Conservation (phyloP, 2,888 invertebrate genomes). For the Cheiracanthium punctorium region DNA sequence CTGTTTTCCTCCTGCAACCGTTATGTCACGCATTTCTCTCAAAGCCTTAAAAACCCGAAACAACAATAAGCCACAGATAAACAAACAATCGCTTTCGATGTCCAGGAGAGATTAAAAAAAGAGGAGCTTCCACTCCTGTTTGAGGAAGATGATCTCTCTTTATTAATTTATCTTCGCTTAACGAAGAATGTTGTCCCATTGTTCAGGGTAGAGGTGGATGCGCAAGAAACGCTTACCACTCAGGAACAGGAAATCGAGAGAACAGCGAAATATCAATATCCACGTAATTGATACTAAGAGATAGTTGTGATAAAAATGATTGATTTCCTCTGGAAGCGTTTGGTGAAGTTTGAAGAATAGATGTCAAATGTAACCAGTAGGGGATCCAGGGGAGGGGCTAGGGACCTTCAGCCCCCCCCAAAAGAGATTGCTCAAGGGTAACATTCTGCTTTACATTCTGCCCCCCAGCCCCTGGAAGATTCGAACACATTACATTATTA, state of each 20-base stretch:
- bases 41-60: constrained; percentile 17
- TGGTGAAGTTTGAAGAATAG: neutral
- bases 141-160: constrained; percentile 12
- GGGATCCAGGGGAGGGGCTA: no score
- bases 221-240: neutral
- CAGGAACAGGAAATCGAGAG: neutral
- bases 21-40: constrained; percentile 23
- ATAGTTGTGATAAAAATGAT: neutral
- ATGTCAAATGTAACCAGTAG: neutral
- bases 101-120: constrained; percentile 25
- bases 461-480: no score
- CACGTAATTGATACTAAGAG: neutral
- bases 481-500: no score
- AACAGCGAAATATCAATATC: neutral
- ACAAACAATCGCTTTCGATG: constrained; percentile 51
- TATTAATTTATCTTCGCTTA: constrained; percentile 48
- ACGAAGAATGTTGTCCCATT: constrained; percentile 33
- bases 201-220: constrained; percentile 13
- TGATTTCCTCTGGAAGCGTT: neutral
- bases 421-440: no score
- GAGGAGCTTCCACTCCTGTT: constrained; percentile 27
- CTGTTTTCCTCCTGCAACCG: neutral
- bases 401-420: no score
- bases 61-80: constrained; percentile 55
- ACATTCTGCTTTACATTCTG: no score